Conservation (phyloP, 64 coral and sea anemone genomes). For the Cladopsammia gracilis region DNA sequence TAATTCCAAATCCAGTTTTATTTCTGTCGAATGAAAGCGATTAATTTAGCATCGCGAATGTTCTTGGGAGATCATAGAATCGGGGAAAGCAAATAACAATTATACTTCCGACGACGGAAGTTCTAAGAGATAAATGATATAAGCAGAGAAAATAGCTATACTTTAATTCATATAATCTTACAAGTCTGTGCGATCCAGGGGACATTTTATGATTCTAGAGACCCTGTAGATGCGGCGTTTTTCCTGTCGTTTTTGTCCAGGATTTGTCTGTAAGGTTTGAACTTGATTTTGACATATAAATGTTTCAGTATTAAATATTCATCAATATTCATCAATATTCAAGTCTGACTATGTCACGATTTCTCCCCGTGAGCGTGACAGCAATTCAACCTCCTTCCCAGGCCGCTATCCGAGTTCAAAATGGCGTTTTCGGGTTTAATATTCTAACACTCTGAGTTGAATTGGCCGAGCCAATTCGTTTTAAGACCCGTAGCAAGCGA, state of each 20-base stretch:
- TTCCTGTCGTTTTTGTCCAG: not conserved
- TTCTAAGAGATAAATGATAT: not conserved
- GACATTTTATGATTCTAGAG: not conserved
- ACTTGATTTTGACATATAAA: not conserved
- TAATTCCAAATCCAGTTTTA: not conserved
- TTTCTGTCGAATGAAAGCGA: not conserved
- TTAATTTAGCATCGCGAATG: not conserved
- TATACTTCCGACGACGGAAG: not conserved
- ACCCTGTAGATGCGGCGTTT: too few species aligned
- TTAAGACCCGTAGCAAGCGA: too few species aligned
- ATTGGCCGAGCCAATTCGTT: too few species aligned
- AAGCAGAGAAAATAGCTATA: conserved; percentile 10
- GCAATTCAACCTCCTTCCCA: too few species aligned
- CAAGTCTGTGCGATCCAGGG: too few species aligned
- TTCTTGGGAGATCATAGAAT: not conserved
- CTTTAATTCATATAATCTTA: too few species aligned
- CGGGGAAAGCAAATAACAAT: not conserved
- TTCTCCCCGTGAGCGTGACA: not conserved
- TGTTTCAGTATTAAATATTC: not conserved
- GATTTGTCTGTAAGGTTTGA: not conserved
- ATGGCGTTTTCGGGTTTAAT: too few species aligned
- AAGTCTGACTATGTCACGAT: not conserved
- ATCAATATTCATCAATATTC: too few species aligned
- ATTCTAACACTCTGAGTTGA: too few species aligned
- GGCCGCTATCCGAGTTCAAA: too few species aligned